Percentiles rank a stretch among this genome's conserved stretches.
phyloP scores from a whole-genome alignment of 2,113 vertebrate species.

The Lampris megalopsis region DNA sequence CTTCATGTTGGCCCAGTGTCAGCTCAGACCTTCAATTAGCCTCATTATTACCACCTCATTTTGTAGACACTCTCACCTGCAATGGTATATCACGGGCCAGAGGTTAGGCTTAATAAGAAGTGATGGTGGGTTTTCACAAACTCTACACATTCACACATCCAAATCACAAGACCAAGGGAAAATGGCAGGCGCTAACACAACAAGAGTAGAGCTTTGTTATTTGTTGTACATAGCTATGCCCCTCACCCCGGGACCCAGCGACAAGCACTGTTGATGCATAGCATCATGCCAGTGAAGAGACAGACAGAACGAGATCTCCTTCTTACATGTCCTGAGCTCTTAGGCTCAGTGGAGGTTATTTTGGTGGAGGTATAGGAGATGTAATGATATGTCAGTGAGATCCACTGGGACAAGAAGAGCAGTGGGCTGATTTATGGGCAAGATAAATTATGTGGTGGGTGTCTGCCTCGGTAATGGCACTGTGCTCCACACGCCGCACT shows the following conservation, averaged over 20 bases:
- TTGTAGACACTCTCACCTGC: constrained; percentile 55
- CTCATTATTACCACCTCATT: constrained; percentile 66
- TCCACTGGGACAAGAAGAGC: constrained; percentile 76
- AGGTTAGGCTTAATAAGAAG: constrained; percentile 53
- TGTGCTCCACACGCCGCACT: constrained; percentile 69
- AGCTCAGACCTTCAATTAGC: constrained; percentile 61
- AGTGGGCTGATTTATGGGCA: constrained; percentile 78
- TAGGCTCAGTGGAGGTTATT: constrained; percentile 71
- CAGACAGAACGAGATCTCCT: constrained; percentile 50
- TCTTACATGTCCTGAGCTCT: constrained; percentile 62
- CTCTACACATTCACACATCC: constrained; percentile 55
- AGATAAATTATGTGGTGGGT: constrained; percentile 80
- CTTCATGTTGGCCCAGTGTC: constrained; percentile 38
- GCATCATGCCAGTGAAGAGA: constrained; percentile 49
- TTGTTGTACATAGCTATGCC: neutral
- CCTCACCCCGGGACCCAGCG: neutral
- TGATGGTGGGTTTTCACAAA: constrained; percentile 46
- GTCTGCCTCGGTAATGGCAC: constrained; percentile 78
- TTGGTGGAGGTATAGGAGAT: constrained; percentile 73
- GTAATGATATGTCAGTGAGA: constrained; percentile 77
- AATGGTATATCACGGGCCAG: constrained; percentile 45
- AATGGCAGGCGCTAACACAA: constrained; percentile 57
- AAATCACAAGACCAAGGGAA: constrained; percentile 46
- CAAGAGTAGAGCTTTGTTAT: constrained; percentile 37
- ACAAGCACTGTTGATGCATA: constrained; percentile 43